phyloP scores from a whole-genome alignment of 2,113 vertebrate genomes.

The Pollimyrus isidori region DNA sequence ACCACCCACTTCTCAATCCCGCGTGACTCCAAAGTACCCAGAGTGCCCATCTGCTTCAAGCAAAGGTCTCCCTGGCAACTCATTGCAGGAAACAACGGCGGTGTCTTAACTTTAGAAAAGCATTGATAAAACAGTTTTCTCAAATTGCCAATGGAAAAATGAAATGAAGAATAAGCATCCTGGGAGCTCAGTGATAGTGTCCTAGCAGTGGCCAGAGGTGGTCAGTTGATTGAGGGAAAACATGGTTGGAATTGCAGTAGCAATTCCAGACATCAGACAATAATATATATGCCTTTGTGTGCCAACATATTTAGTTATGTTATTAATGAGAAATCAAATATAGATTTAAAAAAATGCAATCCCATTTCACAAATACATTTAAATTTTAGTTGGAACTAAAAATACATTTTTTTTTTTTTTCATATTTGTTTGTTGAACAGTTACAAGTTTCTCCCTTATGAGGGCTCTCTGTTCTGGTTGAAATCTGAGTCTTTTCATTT shows the following conservation, averaged over 20 bases:
- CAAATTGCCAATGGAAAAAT: neutral
- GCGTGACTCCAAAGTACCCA: neutral
- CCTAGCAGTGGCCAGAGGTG: neutral
- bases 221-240: neutral
- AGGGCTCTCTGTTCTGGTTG: conserved; percentile 10
- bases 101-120: neutral
- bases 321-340: conserved; percentile 69
- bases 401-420: conserved; percentile 61
- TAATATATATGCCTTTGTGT: conserved; percentile 47
- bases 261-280: neutral
- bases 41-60: neutral
- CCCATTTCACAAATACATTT: conserved; percentile 42
- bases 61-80: neutral
- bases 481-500: conserved; percentile 17
- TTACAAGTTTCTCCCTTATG: conserved; percentile 23
- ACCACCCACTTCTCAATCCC: neutral
- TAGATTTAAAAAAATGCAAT: conserved; percentile 67
- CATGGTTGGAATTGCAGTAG: neutral
- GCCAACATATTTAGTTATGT: conserved; percentile 54
- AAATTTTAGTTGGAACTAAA: conserved; percentile 70
- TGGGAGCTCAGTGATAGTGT: neutral
- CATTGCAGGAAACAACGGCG: neutral
- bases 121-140: neutral
- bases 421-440: conserved; percentile 45
- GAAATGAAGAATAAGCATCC: neutral